Base-by-base conservation (phyloP, 2,888 invertebrate genomes). In the Caenorhabditis sp. region DNA sequence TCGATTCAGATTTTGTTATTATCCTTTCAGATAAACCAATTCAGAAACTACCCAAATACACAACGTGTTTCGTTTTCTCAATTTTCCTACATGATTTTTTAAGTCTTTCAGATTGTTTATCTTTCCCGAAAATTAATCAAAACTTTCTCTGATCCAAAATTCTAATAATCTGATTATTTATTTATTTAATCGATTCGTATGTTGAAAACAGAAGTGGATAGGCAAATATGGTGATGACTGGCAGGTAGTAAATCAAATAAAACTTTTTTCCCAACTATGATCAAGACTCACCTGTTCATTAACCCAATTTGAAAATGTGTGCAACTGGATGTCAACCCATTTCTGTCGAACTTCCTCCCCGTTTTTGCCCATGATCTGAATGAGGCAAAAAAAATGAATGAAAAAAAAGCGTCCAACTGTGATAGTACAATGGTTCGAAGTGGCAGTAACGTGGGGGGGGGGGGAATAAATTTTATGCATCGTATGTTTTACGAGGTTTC, bases 301-400 rank as follows among this genome's bases (percentile, higher is more conserved):
- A 49, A 85, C 73, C 83, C 84, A 85, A 61, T 85, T 85, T n/a
- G 82, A 79, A 57, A 85, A 85, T 1, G 85, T 85, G 59, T 78
- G 75, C 66, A 81, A 62, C 72, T 84, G 85, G 55, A 84, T 84
- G 53, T 74, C 69, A 49, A 83, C 74, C 83, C 83, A 84, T 73
- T 78, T 71, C 58, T 69, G 77, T 31, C 74, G 74, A 43, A 61
- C 66, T 57, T 79, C 79, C 31, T 69, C 75, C n/a, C 73, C 68
- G 50, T 68, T 53, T 57, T 68, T 73, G 36, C 68, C 68, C 73
- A 73, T 72, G 14, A 23, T 55, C 24, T 51, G 21, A 21, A 23
- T 51, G 21, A 51, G 21, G 21, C 2, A 21, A 12, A n/a, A 51
- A 51, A 23, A 6, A 21, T 21, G 12, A 51, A 23, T 6, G 51